Conservation (phyloP, 1,140 invertebrate genomes). For the Papilio aristodemus region DNA sequence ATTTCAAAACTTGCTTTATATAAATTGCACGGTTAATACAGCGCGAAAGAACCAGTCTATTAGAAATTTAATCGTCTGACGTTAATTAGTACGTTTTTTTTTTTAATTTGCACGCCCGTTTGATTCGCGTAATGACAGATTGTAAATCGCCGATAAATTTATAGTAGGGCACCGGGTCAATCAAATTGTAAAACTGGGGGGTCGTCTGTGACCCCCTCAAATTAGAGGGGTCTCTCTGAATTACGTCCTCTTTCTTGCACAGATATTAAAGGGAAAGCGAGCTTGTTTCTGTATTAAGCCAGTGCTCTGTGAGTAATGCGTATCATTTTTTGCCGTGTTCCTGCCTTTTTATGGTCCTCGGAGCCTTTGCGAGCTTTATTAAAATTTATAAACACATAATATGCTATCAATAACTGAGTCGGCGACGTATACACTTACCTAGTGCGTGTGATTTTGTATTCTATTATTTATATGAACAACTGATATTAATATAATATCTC, state of each 20-base stretch:
- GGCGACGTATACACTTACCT: conserved; percentile 15
- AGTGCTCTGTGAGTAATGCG: conserved; percentile 60
- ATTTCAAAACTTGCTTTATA: not conserved
- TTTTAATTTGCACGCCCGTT: conserved; percentile 15
- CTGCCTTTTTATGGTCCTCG: conserved; percentile 55
- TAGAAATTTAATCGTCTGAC: conserved; percentile 16
- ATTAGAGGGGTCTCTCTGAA: conserved; percentile 50
- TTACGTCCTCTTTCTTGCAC: conserved; percentile 56
- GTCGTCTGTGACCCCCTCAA: conserved; percentile 44
- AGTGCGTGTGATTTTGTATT: conserved; percentile 31
- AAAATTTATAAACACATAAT: conserved; percentile 69
- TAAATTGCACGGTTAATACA: not conserved
- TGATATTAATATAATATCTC: not conserved
- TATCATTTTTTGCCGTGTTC: conserved; percentile 62
- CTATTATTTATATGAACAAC: not conserved
- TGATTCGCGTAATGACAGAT: conserved; percentile 22
- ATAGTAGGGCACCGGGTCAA: conserved; percentile 45
- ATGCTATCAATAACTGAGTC: conserved; percentile 51
- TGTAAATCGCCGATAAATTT: conserved; percentile 26
- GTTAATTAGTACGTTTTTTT: conserved; percentile 20
- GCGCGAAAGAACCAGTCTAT: not conserved
- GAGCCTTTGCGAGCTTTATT: conserved; percentile 55
- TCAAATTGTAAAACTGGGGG: conserved; percentile 54
- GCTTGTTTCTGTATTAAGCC: conserved; percentile 51
- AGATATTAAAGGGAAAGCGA: conserved; percentile 55